A percentile compares a stretch with the other conserved stretches of the same genome.
These are phyloP conservation scores for Chinchilla lanigera DNA, from an alignment of 2,113 vertebrate species.

Conservation along the genomic window DNA sequence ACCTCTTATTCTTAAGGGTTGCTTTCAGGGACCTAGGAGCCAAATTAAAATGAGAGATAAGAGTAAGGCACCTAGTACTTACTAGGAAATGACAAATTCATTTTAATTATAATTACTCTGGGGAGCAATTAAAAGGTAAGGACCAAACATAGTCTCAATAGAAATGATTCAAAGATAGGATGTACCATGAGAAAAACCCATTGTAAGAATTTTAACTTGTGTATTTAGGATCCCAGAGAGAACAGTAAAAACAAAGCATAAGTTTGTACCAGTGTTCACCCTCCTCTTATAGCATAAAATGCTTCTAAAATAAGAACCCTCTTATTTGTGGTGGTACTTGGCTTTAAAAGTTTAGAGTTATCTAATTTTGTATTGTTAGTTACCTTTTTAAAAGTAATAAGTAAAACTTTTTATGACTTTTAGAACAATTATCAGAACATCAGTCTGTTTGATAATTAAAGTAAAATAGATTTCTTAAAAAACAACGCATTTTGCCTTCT, in stretches of 20 bases:
- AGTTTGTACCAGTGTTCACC: neutral
- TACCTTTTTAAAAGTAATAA: slow-evolving; percentile 1
- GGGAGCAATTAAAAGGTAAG: slow-evolving; percentile 24
- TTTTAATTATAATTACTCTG: neutral
- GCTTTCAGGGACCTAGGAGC: neutral
- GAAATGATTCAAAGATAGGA: slow-evolving; percentile 1
- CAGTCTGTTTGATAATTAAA: slow-evolving; percentile 34
- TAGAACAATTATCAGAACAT: slow-evolving; percentile 26
- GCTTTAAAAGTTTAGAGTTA: neutral
- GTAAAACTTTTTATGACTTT: slow-evolving; percentile 16
- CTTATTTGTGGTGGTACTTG: neutral
- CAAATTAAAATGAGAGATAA: slow-evolving; percentile 16
- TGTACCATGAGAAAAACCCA: neutral
- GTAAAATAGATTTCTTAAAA: neutral
- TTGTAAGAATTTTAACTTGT: neutral
- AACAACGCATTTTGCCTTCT: neutral
- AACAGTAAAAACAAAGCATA: neutral
- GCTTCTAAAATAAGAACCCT: neutral
- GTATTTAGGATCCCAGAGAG: neutral
- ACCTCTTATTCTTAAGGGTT: slow-evolving; percentile 25
- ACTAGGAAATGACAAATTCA: slow-evolving; percentile 41
- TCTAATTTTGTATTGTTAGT: neutral
- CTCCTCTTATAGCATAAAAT: neutral
- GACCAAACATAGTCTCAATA: neutral
- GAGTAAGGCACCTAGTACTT: neutral